Evolutionary conservation across 2,888 invertebrate genomes (phyloP), one percentile per base, ranked within the genome.

Genomic region (Scaptomyza tumidula): DNA sequence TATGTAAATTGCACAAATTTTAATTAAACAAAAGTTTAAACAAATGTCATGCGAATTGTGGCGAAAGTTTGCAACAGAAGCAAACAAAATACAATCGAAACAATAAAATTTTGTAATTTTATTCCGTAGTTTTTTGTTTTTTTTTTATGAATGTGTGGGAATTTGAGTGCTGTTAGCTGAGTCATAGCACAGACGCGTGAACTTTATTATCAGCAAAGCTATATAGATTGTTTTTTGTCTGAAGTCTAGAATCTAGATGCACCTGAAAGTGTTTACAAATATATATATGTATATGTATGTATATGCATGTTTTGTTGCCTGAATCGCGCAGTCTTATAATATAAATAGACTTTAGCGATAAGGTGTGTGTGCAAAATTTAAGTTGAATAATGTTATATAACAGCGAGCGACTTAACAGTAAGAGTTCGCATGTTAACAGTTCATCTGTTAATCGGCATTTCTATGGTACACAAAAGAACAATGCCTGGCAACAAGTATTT

Each of bases 1-100:
- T 73, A 86, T 83, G 82, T 70, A 86, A 78, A 82, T 86, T 80
- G 69, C 61, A 73, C 61, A 73, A 78, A 71, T 75, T 83, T 80
- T 71, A 84, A 80, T 84, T 84, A 68, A 78, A 73, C 67, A 64
- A 56, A 80, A 83, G 65, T 80, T 83, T 61, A 69, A 74, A 69
- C 69, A 86, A 86, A 78, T 86, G 78, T 78, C 80, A 82, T 83
- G 76, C 75, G 78, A 77, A 78, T 71, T 70, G 66, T 70, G 71
- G 78, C 76, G 61, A 80, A 86, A 80, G 66, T 72, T 60, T 39
- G 46, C 53, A 58, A 39, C 63, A 65, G 16, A 27, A 39, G 41
- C 61, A 63, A 63, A 56, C 48, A 29, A 33, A 31, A 14, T 41
- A 63, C 62, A 69, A 52, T 68, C 37, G 56, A 67, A 69, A 66